These are phyloP conservation scores for Campaea margaritaria DNA, from an alignment of 2,888 invertebrate genomes.

Conservation along the genomic window DNA sequence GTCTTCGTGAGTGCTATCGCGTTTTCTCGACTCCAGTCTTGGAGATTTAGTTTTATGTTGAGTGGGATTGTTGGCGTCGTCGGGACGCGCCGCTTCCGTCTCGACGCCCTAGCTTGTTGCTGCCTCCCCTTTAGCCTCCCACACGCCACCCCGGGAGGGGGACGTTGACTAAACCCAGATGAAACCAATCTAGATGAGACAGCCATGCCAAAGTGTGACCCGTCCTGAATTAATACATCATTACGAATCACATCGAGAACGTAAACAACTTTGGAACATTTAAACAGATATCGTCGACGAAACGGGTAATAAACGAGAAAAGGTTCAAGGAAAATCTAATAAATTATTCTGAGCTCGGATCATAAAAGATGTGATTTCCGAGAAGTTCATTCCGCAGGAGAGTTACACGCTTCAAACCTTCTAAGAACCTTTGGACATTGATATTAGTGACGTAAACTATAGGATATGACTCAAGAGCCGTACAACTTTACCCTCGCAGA, in stretches of 20 bases:
- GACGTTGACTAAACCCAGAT: conserved; percentile 34
- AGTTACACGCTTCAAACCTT: conserved; percentile 14
- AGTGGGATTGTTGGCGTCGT: conserved; percentile 75
- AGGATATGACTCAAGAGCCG: conserved; percentile 36
- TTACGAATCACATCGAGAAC: conserved; percentile 27
- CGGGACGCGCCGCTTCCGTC: conserved; percentile 70
- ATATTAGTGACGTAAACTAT: conserved; percentile 36
- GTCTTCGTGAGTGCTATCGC: conserved; percentile 65
- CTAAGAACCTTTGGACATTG: conserved; percentile 18
- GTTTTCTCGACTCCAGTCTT: conserved; percentile 60
- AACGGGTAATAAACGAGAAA: conserved; percentile 21
- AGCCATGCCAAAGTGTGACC: conserved; percentile 35
- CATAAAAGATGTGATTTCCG: conserved; percentile 26
- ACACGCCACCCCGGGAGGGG: conserved; percentile 14
- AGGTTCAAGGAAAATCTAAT: conserved; percentile 28
- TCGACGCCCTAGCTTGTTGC: conserved; percentile 65
- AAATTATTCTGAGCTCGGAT: conserved; percentile 24
- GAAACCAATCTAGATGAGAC: conserved; percentile 39
- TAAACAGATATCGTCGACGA: conserved; percentile 19
- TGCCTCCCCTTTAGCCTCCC: conserved; percentile 46
- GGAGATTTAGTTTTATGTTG: conserved; percentile 75
- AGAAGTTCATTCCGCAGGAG: conserved; percentile 17
- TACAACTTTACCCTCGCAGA: conserved; percentile 38
- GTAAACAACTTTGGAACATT: conserved; percentile 28
- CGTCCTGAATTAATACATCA: conserved; percentile 40